Conservation (phyloP, 2,113 vertebrate species). For the Alosa alosa region DNA sequence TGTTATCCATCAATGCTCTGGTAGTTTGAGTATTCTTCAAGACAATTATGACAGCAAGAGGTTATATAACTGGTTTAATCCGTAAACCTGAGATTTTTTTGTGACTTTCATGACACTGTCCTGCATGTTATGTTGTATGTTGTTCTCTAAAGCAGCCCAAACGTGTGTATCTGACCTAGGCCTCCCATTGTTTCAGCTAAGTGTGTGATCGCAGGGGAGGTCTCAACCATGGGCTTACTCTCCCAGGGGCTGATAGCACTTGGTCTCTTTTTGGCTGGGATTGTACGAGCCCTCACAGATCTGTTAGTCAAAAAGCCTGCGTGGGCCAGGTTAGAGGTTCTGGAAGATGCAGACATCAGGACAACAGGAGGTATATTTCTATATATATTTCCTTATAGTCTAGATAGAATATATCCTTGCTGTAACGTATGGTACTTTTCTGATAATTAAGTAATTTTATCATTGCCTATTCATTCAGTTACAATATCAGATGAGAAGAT, state of each 20-base stretch:
- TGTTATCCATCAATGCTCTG: not conserved
- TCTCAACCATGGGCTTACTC: conserved; percentile 78
- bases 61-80: not conserved
- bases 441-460: not conserved
- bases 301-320: conserved; percentile 81
- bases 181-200: not conserved
- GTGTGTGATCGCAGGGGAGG: not conserved
- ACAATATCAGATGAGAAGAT: not conserved
- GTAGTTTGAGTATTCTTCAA: not conserved
- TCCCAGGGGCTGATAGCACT: conserved; percentile 84
- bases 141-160: not conserved
- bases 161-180: not conserved
- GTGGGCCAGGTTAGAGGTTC: conserved; percentile 73
- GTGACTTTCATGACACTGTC: not conserved
- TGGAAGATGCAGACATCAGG: conserved; percentile 81
- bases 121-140: not conserved
- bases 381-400: not conserved
- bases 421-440: not conserved
- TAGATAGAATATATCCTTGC: not conserved
- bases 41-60: not conserved
- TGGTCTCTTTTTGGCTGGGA: conserved; percentile 82
- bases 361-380: conserved; percentile 68
- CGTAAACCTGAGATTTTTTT: not conserved
- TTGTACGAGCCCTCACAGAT: conserved; percentile 89
- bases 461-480: not conserved